Evolutionary conservation across 2,888 invertebrate species (phyloP).

Genomic region (Odiellus spinosus): DNA sequence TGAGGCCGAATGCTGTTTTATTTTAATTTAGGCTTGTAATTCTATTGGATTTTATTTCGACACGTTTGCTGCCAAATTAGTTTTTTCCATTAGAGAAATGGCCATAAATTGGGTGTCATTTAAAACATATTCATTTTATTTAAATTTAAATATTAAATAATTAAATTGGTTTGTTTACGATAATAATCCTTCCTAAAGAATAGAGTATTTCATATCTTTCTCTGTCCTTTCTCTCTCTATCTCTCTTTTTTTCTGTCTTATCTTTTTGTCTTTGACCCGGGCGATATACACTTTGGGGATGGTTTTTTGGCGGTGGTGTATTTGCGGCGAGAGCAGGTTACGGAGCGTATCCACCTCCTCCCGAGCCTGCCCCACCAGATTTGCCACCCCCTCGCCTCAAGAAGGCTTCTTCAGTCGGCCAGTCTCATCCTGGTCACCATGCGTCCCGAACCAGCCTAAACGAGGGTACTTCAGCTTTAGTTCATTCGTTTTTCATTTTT

Average conservation of each 20-base stretch:
- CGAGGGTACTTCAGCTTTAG: conserved; percentile 16
- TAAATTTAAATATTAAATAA: too few species aligned
- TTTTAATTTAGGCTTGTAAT: too few species aligned
- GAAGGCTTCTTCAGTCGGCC: conserved; percentile 15
- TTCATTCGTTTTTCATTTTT: neutral
- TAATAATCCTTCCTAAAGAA: too few species aligned
- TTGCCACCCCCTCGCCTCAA: conserved; percentile 25
- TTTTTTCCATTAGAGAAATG: too few species aligned
- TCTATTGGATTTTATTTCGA: too few species aligned
- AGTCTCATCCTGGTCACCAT: conserved; percentile 12
- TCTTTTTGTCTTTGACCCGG: neutral
- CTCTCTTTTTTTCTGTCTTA: neutral
- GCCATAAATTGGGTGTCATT: too few species aligned
- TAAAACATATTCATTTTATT: too few species aligned
- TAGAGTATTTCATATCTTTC: neutral
- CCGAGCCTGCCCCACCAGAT: conserved; percentile 68
- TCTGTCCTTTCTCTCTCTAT: neutral
- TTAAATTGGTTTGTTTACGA: too few species aligned
- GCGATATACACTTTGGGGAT: too few species aligned
- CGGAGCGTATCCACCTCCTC: conserved; percentile 60
- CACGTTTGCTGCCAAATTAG: too few species aligned
- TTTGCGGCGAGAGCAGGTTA: conserved; percentile 14
- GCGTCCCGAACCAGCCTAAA: conserved; percentile 18
- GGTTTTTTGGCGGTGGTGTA: too few species aligned
- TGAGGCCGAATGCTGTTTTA: too few species aligned